phyloP scores from a whole-genome alignment of 2,797 vertebrate genomes.

The Pipistrellus nathusii region DNA sequence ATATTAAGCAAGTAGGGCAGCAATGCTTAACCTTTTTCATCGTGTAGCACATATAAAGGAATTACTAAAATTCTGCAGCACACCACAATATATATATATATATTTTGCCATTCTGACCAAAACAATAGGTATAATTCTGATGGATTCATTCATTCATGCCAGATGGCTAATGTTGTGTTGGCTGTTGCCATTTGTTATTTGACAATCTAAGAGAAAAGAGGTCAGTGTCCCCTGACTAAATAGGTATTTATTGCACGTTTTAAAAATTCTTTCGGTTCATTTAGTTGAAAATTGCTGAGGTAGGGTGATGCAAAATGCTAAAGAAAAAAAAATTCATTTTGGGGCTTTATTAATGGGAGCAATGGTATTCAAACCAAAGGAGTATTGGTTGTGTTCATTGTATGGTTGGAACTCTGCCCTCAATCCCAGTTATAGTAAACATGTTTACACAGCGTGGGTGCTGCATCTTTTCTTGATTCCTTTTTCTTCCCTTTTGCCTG shows the following conservation, averaged over 20 bases:
- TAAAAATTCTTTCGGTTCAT: neutral
- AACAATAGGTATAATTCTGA: neutral
- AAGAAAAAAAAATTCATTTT: neutral
- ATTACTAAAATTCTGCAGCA: neutral
- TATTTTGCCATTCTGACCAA: neutral
- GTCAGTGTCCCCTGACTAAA: neutral
- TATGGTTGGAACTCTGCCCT: neutral
- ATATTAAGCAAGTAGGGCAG: neutral
- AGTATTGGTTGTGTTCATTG: accelerated
- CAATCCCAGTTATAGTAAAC: neutral
- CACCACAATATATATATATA: neutral
- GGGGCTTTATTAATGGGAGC: neutral
- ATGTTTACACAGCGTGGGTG: accelerated
- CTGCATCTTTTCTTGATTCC: neutral
- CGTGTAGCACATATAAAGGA: neutral
- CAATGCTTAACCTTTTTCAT: neutral
- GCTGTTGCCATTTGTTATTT: neutral
- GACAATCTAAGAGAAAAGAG: neutral
- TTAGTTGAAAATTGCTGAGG: neutral
- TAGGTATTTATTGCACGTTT: too few relatives aligned
- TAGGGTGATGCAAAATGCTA: neutral
- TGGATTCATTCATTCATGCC: neutral
- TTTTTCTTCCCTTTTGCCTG: neutral
- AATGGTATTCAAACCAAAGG: neutral
- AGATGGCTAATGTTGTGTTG: neutral